phyloP scores from a whole-genome alignment of 2,797 vertebrate genomes.

The Adelosebastes latens region DNA sequence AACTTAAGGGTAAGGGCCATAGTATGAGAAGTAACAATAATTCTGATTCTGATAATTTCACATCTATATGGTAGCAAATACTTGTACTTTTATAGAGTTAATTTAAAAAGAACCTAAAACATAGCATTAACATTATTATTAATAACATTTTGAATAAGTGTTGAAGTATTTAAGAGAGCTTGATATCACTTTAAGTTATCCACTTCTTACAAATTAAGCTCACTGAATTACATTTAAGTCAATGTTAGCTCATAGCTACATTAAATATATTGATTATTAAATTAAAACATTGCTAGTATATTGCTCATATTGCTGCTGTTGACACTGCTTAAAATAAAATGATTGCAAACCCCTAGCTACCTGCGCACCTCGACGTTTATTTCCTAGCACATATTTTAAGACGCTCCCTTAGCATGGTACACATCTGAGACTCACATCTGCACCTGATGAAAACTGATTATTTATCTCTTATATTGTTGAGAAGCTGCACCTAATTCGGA shows the following conservation, averaged over 20 bases:
- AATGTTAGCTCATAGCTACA: not conserved
- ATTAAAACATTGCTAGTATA: not conserved
- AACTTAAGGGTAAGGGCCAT: too few species aligned
- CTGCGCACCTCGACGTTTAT: constrained; percentile 74
- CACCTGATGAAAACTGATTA: not conserved
- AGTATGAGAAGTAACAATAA: not conserved
- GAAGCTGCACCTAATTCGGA: not conserved
- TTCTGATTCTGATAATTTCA: not conserved
- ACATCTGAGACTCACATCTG: constrained; percentile 9
- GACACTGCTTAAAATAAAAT: not conserved
- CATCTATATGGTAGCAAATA: not conserved
- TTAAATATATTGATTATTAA: not conserved
- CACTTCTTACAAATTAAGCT: not conserved
- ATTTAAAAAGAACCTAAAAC: not conserved
- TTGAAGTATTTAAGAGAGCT: not conserved
- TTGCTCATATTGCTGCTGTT: not conserved
- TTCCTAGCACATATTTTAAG: constrained; percentile 70
- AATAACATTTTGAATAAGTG: not conserved
- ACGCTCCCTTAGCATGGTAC: constrained; percentile 78
- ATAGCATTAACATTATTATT: not conserved
- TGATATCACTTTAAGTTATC: not conserved
- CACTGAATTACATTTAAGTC: not conserved
- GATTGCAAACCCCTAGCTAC: constrained; percentile 27
- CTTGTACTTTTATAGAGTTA: not conserved
- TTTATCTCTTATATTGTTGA: not conserved